These are phyloP conservation scores for Apodemia duryi DNA, from an alignment of 2,888 invertebrate species.

Conservation along the genomic window DNA sequence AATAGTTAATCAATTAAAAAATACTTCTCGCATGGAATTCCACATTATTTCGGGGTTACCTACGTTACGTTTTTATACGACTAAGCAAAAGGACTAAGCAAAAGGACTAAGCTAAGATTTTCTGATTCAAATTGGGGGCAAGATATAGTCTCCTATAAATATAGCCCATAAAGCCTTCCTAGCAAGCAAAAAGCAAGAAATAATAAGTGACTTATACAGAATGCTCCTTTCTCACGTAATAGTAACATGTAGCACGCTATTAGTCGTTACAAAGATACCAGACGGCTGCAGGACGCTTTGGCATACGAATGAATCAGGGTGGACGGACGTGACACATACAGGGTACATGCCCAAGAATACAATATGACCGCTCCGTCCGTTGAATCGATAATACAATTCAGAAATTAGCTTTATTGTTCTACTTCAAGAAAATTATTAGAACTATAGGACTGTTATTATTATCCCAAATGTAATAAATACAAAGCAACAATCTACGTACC, in stretches of 20 bases:
- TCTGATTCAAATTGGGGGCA: too few species aligned
- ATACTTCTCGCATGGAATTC: too few species aligned
- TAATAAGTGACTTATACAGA: not conserved
- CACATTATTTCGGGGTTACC: too few species aligned
- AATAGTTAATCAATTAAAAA: too few species aligned
- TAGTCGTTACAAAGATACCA: slow-evolving; percentile 23
- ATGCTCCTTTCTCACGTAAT: slow-evolving; percentile 14
- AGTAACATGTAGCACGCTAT: slow-evolving; percentile 9
- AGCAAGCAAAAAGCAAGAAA: not conserved
- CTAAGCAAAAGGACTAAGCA: too few species aligned
- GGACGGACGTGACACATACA: slow-evolving; percentile 24
- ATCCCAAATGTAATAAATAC: not conserved
- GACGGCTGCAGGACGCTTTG: slow-evolving; percentile 22
- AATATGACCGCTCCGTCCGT: slow-evolving; percentile 17
- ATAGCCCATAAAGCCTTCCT: too few species aligned
- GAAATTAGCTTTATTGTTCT: not conserved
- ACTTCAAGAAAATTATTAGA: not conserved
- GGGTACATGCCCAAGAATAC: slow-evolving; percentile 16
- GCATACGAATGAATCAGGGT: slow-evolving; percentile 33
- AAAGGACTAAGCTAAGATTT: too few species aligned
- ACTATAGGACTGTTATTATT: not conserved
- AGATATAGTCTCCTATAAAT: too few species aligned
- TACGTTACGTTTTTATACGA: too few species aligned
- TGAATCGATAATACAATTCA: slow-evolving; percentile 12
- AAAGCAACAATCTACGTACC: not conserved